Evolutionary conservation across 2,888 invertebrate genomes (phyloP).

Genomic region (Ashinkailepas kermadecensis): DNA sequence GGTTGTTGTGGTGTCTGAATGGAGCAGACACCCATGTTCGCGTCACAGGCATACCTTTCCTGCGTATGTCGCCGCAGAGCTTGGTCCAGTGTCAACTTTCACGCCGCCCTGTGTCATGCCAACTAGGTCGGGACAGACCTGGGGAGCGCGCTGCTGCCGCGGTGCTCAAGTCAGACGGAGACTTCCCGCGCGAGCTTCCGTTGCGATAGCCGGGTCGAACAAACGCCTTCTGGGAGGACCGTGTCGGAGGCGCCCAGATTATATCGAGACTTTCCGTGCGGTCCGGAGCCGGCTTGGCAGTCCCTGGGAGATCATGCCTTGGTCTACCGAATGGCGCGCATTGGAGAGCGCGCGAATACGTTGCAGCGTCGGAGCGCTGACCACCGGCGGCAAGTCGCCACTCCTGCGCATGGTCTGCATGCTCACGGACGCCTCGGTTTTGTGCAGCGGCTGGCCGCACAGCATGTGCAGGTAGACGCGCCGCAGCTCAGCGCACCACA

Average conservation of each 20-base stretch:
- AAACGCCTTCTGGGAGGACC: background rate
- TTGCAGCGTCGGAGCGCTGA: background rate
- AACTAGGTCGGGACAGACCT: no score
- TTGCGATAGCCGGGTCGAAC: background rate
- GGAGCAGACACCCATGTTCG: no score
- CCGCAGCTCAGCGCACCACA: constrained; percentile 16
- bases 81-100: no score
- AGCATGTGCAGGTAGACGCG: constrained; percentile 12
- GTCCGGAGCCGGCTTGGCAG: background rate
- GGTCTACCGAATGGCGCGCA: background rate
- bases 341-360: background rate
- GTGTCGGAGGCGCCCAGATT: background rate
- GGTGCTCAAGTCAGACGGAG: background rate
- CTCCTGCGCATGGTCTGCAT: background rate
- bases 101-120: no score
- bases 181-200: background rate
- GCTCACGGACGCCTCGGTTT: background rate
- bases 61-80: no score
- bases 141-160: no score
- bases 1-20: no score
- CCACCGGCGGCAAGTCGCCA: background rate
- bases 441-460: background rate
- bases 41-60: no score
- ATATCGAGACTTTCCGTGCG: background rate
- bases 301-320: background rate